phyloP scores from a whole-genome alignment of 2,797 vertebrate species.

The Xenops minutus region DNA sequence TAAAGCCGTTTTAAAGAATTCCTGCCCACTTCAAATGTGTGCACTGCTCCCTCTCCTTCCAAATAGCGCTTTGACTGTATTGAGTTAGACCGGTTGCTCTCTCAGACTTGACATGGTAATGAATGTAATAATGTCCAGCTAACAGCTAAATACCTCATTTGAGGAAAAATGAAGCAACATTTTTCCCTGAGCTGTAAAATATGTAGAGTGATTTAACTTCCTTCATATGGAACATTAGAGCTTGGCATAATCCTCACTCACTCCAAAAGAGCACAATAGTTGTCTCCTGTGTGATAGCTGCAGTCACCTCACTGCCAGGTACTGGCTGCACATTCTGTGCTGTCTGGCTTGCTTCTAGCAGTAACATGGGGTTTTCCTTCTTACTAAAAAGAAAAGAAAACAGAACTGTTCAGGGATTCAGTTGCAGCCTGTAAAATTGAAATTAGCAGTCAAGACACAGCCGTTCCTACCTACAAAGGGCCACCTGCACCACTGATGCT shows the following conservation, averaged over 20 bases:
- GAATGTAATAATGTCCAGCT: constrained; percentile 55
- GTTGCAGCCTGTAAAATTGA: constrained; percentile 41
- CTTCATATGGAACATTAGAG: constrained; percentile 59
- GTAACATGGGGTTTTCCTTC: constrained; percentile 28
- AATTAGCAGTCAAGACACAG: constrained; percentile 65
- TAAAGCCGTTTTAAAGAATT: neutral
- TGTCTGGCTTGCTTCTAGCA: constrained; percentile 40
- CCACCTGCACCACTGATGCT: constrained; percentile 19
- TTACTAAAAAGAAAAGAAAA: constrained; percentile 59
- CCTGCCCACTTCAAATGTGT: neutral
- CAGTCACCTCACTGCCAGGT: constrained; percentile 28
- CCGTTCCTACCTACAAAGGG: constrained; percentile 3
- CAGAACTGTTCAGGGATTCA: constrained; percentile 33
- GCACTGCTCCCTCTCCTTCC: neutral
- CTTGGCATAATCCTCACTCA: constrained; percentile 48
- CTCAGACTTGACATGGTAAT: constrained; percentile 52
- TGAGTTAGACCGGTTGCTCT: constrained; percentile 45
- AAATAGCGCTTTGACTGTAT: neutral
- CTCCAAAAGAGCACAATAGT: constrained; percentile 48
- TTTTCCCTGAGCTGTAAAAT: constrained; percentile 50
- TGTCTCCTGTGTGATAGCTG: constrained; percentile 32
- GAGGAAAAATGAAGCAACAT: constrained; percentile 62
- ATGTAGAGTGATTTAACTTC: constrained; percentile 44
- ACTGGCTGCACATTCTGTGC: neutral
- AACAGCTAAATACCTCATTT: constrained; percentile 53